phyloP scores from a whole-genome alignment of 2,888 invertebrate species.

The Acleris emargana region DNA sequence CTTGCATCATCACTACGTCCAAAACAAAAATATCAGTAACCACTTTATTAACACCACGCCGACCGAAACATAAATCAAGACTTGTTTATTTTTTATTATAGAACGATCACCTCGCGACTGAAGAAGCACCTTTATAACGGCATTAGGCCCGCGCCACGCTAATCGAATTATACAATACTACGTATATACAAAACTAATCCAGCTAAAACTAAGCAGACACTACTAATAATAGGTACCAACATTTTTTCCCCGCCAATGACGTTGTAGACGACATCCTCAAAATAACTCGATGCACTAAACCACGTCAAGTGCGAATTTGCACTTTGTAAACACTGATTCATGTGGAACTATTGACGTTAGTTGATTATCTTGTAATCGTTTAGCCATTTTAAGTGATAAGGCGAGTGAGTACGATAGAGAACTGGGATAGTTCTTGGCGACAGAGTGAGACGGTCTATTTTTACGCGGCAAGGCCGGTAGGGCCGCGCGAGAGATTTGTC shows the following conservation, averaged over 20 bases:
- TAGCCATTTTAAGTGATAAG: constrained; percentile 81
- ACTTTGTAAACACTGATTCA: constrained; percentile 66
- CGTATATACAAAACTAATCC: constrained; percentile 16
- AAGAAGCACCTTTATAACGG: not conserved
- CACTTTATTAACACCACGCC: constrained; percentile 1
- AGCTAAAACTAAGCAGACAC: constrained; percentile 18
- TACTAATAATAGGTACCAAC: constrained; percentile 69
- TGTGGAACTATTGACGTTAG: constrained; percentile 58
- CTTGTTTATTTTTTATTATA: constrained; percentile 18
- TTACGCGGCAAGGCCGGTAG: constrained; percentile 74
- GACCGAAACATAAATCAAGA: not conserved
- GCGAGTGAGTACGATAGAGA: constrained; percentile 58
- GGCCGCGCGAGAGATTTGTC: constrained; percentile 58
- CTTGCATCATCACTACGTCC: constrained; percentile 7
- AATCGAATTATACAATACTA: constrained; percentile 32
- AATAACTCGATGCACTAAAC: constrained; percentile 61
- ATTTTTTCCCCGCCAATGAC: constrained; percentile 67
- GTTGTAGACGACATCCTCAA: constrained; percentile 74
- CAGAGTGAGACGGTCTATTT: constrained; percentile 66
- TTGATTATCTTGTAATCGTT: constrained; percentile 71
- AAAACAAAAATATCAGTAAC: constrained; percentile 9
- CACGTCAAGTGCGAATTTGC: constrained; percentile 63
- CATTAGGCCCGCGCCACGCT: constrained; percentile 10
- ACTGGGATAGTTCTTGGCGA: constrained; percentile 66
- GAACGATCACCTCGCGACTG: not conserved